These are phyloP conservation scores for Numida meleagris DNA, from an alignment of 2,113 vertebrate genomes.

Conservation along the genomic window DNA sequence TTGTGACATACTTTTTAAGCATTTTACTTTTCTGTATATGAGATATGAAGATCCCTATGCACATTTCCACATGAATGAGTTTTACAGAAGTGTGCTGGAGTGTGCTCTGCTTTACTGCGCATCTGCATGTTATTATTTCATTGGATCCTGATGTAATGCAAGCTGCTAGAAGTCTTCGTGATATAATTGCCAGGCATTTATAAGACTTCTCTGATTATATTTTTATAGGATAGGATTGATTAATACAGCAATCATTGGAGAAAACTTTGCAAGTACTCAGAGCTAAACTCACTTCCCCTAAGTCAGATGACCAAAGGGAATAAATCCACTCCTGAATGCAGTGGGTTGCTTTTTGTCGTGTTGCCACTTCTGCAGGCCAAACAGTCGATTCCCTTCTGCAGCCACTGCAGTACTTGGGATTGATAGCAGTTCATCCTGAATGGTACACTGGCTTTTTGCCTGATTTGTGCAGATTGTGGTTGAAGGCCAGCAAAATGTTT, in stretches of 20 bases:
- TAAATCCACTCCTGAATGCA: background rate
- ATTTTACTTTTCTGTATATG: background rate
- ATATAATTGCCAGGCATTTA: background rate
- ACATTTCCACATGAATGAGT: background rate
- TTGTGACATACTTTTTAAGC: background rate
- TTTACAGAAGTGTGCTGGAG: background rate
- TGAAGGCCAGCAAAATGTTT: background rate
- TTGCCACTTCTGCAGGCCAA: background rate
- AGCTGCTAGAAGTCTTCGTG: background rate
- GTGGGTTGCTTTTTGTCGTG: background rate
- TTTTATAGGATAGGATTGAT: background rate
- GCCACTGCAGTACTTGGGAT: background rate
- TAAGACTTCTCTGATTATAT: background rate
- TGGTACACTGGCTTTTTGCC: background rate
- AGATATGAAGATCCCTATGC: background rate
- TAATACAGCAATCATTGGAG: background rate
- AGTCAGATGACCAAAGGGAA: background rate
- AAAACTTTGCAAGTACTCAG: background rate
- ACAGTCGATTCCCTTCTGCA: background rate
- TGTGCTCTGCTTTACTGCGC: background rate
- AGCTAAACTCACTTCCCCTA: background rate
- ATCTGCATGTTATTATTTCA: conserved; percentile 5
- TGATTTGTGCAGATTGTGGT: background rate
- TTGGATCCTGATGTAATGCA: background rate
- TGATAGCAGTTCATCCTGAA: background rate